A percentile compares a stretch with the other conserved stretches of the same genome.
Evolutionary conservation across 2,113 vertebrate species (phyloP).

Genomic region (Syngnathus typhle): DNA sequence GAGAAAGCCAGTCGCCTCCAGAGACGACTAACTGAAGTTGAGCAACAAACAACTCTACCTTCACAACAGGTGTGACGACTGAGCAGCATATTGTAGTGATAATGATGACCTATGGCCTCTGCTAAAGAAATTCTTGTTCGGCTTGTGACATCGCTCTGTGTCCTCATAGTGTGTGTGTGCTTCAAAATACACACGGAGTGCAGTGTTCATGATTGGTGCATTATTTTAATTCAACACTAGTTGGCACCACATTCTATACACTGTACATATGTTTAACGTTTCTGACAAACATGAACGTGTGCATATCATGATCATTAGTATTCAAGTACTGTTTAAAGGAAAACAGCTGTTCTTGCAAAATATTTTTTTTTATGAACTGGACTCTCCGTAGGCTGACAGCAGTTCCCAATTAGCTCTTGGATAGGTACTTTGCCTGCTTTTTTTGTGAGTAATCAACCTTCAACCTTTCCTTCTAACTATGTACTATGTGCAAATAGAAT

Average conservation of each 20-base stretch:
- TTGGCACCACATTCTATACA: too few relatives aligned
- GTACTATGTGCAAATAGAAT: not conserved
- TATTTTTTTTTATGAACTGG: not conserved
- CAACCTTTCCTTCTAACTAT: not conserved
- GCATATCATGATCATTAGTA: not conserved
- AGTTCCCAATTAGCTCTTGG: too few relatives aligned
- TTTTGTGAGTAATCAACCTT: not conserved
- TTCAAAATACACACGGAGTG: too few relatives aligned
- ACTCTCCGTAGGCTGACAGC: too few relatives aligned
- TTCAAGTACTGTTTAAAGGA: not conserved
- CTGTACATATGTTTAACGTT: not conserved
- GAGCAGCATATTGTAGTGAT: not conserved
- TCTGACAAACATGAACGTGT: not conserved
- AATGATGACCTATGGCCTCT: not conserved
- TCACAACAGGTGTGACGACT: slow-evolving; percentile 78
- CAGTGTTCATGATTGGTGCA: too few relatives aligned
- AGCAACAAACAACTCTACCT: slow-evolving; percentile 77
- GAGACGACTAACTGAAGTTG: slow-evolving; percentile 76
- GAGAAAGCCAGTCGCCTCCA: slow-evolving; percentile 82
- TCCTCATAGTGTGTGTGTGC: too few relatives aligned
- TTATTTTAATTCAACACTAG: too few relatives aligned
- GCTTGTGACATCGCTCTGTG: too few relatives aligned
- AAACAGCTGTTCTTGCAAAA: not conserved
- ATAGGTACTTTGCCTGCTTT: too few relatives aligned
- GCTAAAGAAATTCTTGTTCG: too few relatives aligned